phyloP scores from a whole-genome alignment of 1,140 invertebrate species.

The Saccostrea echinata region DNA sequence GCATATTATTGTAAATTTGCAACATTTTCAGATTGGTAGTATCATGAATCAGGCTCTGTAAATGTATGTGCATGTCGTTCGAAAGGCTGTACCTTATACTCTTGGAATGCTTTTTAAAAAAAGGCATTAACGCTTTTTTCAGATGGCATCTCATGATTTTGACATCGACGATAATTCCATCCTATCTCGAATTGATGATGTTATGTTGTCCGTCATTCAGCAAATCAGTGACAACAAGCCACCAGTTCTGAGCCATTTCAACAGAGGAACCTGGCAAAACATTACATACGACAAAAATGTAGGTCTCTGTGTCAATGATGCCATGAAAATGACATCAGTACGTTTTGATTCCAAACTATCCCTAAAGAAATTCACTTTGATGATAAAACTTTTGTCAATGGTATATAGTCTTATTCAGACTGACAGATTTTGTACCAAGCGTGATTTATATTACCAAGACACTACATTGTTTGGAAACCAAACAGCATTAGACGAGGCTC shows the following conservation, averaged over 20 bases:
- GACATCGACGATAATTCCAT: background rate
- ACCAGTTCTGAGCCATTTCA: slow-evolving; percentile 45
- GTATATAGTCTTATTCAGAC: slow-evolving; percentile 50
- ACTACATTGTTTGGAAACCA: slow-evolving; percentile 83
- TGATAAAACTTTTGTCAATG: slow-evolving; percentile 53
- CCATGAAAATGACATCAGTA: slow-evolving; percentile 47
- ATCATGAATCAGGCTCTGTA: too few relatives aligned
- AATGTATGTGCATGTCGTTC: too few relatives aligned
- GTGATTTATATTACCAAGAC: slow-evolving; percentile 83
- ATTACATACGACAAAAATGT: slow-evolving; percentile 49
- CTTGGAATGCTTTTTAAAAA: too few relatives aligned
- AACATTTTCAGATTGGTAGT: too few relatives aligned
- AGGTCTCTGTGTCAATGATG: slow-evolving; percentile 44
- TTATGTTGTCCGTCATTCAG: slow-evolving; percentile 20
- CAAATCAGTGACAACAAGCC: slow-evolving; percentile 45
- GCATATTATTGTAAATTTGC: too few relatives aligned
- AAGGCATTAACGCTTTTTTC: background rate
- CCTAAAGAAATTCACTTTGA: slow-evolving; percentile 53
- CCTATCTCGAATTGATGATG: slow-evolving; percentile 6
- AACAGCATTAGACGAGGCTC: slow-evolving; percentile 83
- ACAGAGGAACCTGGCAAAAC: slow-evolving; percentile 51
- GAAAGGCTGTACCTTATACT: too few relatives aligned
- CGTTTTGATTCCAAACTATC: slow-evolving; percentile 49
- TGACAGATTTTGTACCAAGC: slow-evolving; percentile 63
- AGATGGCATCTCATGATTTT: slow-evolving; percentile 16